These are phyloP conservation scores for Tetraodon nigroviridis DNA, from an alignment of 2,113 vertebrate species.

Conservation along the genomic window DNA sequence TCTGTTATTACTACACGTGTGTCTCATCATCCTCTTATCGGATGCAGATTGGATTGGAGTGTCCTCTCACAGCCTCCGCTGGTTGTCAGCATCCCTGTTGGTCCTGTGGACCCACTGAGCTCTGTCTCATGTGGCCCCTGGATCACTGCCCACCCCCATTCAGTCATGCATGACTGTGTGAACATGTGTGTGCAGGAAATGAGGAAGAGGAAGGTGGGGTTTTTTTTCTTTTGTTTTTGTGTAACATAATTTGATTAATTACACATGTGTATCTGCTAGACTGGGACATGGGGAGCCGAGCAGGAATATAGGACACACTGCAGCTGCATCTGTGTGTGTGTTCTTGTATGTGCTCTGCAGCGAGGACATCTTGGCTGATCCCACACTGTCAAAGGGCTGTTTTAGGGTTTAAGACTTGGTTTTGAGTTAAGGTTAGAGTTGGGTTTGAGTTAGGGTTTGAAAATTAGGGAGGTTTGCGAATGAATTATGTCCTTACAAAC, in stretches of 20 bases:
- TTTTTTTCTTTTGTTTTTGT: neutral
- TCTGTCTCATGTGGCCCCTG: slow-evolving; percentile 62
- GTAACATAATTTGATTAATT: slow-evolving; percentile 59
- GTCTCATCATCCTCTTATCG: slow-evolving; percentile 49
- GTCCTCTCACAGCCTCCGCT: neutral
- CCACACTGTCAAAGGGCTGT: no score
- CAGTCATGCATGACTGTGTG: slow-evolving; percentile 41
- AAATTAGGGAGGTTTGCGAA: no score
- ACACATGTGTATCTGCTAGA: slow-evolving; percentile 8
- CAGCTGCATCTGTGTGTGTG: slow-evolving; percentile 8
- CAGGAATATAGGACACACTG: slow-evolving; percentile 26
- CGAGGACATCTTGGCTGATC: no score
- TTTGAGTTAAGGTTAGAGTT: no score
- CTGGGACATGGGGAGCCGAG: slow-evolving; percentile 3
- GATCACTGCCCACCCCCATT: slow-evolving; percentile 67
- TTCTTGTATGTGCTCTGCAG: neutral
- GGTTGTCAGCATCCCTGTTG: slow-evolving; percentile 24
- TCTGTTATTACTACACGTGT: slow-evolving; percentile 24
- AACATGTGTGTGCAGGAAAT: slow-evolving; percentile 23
- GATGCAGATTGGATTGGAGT: slow-evolving; percentile 32
- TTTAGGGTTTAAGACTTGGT: no score
- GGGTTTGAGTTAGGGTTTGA: no score
- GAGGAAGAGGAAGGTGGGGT: slow-evolving; percentile 22
- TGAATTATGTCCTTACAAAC: no score
- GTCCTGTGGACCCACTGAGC: slow-evolving; percentile 65